Percentiles rank a stretch among this genome's conserved stretches.
Conservation (phyloP, 2,797 vertebrate species). For the Carcharodon carcharias region DNA sequence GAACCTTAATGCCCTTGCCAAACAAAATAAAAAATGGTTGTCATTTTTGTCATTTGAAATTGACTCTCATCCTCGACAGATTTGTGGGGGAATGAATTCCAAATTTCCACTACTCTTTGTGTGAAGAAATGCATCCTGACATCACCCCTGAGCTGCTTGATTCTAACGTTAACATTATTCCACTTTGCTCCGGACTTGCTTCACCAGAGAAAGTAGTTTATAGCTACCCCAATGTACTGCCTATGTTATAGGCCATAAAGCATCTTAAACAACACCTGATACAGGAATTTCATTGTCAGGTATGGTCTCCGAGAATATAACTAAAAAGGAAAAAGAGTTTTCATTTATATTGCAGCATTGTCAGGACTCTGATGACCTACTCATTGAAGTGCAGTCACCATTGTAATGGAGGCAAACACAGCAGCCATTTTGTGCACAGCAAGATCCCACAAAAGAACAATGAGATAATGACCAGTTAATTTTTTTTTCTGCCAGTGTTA, state of each 20-base stretch:
- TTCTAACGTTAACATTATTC: too few species aligned
- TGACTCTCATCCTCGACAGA: neutral
- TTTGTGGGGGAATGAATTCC: neutral
- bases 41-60: neutral
- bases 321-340: neutral
- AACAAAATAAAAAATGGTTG: neutral
- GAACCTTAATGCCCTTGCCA: neutral
- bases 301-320: neutral
- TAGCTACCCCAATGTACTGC: too few species aligned
- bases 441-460: neutral
- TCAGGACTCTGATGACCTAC: neutral
- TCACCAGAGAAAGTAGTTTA: neutral
- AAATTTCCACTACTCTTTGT: neutral
- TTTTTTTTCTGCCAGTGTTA: neutral
- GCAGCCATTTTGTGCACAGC: neutral
- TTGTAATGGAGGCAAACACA: neutral
- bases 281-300: neutral
- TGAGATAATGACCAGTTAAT: neutral
- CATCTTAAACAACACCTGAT: neutral
- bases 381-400: neutral
- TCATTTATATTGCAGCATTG: neutral
- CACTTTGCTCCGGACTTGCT: too few species aligned
- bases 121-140: neutral
- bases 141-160: neutral
- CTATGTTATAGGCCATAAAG: neutral